phyloP scores from a whole-genome alignment of 1,140 invertebrate genomes.

The Mya arenaria region DNA sequence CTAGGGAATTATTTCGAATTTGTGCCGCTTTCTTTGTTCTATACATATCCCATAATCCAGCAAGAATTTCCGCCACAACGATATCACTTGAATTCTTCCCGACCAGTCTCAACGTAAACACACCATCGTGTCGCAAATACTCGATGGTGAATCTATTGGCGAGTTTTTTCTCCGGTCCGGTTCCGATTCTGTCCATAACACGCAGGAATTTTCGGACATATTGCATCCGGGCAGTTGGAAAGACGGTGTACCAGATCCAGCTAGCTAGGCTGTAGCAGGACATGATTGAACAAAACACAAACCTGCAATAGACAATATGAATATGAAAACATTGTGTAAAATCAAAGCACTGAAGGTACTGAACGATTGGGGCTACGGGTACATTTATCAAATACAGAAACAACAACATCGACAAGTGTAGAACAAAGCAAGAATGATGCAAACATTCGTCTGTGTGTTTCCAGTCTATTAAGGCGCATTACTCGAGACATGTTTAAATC shows the following conservation, averaged over 20 bases:
- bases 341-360: no score
- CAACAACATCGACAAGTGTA: no score
- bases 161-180: constrained; percentile 75
- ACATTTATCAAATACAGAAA: no score
- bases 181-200: constrained; percentile 77
- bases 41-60: constrained; percentile 78
- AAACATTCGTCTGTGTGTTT: no score
- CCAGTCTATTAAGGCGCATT: no score
- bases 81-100: constrained; percentile 81
- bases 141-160: constrained; percentile 76
- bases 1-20: constrained; percentile 69
- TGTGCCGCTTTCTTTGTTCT: constrained; percentile 77
- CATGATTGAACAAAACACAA: constrained; percentile 82
- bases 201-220: constrained; percentile 81
- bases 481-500: no score
- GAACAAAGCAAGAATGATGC: no score
- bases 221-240: constrained; percentile 77
- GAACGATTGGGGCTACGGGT: no score
- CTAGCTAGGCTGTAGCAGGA: constrained; percentile 79
- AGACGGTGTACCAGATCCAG: constrained; percentile 80
- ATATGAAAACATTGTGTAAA: no score
- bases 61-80: constrained; percentile 78
- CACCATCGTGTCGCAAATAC: constrained; percentile 78
- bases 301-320: no score
- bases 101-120: constrained; percentile 77